These are phyloP conservation scores for Strigamia crassipes DNA, from an alignment of 2,888 invertebrate species.

Conservation along the genomic window DNA sequence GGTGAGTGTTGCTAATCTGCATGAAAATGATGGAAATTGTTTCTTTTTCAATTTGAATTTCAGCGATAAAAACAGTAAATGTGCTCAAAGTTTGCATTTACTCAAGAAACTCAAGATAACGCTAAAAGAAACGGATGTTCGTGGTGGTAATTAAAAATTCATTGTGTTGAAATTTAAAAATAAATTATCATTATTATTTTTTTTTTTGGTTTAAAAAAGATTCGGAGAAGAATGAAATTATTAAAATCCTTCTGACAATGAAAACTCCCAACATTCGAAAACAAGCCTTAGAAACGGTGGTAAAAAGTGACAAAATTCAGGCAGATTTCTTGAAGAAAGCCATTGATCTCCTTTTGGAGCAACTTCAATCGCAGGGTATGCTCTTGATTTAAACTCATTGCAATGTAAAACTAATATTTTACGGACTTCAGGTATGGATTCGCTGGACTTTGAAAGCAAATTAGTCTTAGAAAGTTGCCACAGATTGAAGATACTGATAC, in stretches of 20 bases:
- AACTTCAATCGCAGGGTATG: slow-evolving; percentile 51
- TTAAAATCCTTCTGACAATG: slow-evolving; percentile 54
- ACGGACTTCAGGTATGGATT: slow-evolving; percentile 53
- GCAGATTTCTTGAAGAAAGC: slow-evolving; percentile 47
- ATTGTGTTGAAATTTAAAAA: not conserved
- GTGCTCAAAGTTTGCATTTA: slow-evolving; percentile 84
- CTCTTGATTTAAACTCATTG: slow-evolving; percentile 14
- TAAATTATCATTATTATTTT: slow-evolving; percentile 7
- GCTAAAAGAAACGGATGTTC: slow-evolving; percentile 55
- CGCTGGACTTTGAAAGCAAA: slow-evolving; percentile 58
- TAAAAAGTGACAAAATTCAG: slow-evolving; percentile 47
- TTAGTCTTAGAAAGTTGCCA: slow-evolving; percentile 58
- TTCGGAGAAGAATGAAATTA: slow-evolving; percentile 51
- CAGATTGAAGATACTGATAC: slow-evolving; percentile 56
- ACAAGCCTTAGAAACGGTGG: slow-evolving; percentile 52
- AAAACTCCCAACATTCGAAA: slow-evolving; percentile 54
- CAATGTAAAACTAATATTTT: not conserved
- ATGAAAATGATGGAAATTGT: too few relatives aligned
- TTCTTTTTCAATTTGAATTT: not conserved
- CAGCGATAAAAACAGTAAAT: slow-evolving; percentile 82
- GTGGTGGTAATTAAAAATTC: not conserved
- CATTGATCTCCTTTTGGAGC: slow-evolving; percentile 47
- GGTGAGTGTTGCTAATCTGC: slow-evolving; percentile 57
- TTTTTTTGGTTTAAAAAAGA: slow-evolving; percentile 45
- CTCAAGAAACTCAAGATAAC: slow-evolving; percentile 68